Evolutionary conservation across 1,140 invertebrate genomes (phyloP), one percentile per base, ranked within the genome.

Genomic region (Ganaspis sp.): DNA sequence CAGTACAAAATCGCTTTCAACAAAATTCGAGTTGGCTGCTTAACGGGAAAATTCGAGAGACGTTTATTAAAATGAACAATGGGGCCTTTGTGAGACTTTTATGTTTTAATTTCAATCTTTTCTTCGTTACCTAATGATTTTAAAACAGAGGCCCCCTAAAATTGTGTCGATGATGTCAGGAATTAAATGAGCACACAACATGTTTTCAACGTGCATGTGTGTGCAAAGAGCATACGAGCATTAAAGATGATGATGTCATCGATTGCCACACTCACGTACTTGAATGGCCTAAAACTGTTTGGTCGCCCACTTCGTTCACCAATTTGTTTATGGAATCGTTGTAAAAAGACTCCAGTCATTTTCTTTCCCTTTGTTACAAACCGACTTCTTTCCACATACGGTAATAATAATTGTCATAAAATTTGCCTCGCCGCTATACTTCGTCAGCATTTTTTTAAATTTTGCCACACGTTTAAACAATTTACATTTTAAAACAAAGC

Each of bases 221-320:
- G 26, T 64, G 58, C 58, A 29, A 29, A 34, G 58, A 64, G 12
- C 11, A 64, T 64, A 5, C 23, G 54, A 64, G 11, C 58, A 64
- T 64, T 34, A 64, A 64, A 64, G 23, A 64, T 64, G 45, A 49
- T 49, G 58, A 64, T 64, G 58, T 64, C 58, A 64, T 64, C 58
- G 58, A 64, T 64, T 64, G 58, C 58, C 58, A 64, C 58, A 64
- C 11, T 15, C 58, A 64, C 58, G 23, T 64, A n/a, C 15, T 64
- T 26, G 4, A 64, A 64, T 64, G 58, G 58, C 58, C 58, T 64
- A 64, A 64, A 64, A 64, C 12, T 64, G 26, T 64, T 64, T 29
- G 58, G 26, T 11, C 58, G 58, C 58, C 58, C 58, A 64, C 58
- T 34, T 64, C 5, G 58, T 26, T 26, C 4, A 64, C 58, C n/a